Base-by-base conservation (phyloP, 2,797 vertebrate genomes). In the Hybognathus amarus region DNA sequence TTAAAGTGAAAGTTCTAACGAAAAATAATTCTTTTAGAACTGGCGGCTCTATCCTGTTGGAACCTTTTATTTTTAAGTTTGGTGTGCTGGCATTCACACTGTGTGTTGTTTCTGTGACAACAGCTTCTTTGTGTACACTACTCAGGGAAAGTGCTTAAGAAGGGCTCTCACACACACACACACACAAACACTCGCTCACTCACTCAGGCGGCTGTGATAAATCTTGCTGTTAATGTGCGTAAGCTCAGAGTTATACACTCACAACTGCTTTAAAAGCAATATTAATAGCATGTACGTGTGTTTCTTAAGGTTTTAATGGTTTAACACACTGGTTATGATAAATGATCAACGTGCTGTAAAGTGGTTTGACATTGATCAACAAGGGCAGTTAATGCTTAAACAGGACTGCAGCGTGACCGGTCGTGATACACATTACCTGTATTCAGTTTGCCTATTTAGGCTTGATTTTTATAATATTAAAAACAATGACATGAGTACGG, bases 141-240 rank as follows among this genome's bases (percentile, higher is more conserved):
- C 86, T 84, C 40, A 7, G 68, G 64, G 27, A 59, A 75, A 70
- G 80, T 77, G 88, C 89, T 87, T 89, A 83, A 86, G 80, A 77
- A 45, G 38, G 24, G 38, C 52, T 36, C 68, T 56, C 71, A 47
- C 81, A 78, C 80, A 77, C 9, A 52, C 40, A 84, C 85, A 86
- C 83, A 64, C 66, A 87, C 27, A 82, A 8, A 9, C n/a, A n/a
- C n/a, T 76, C 79, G 69, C 18, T 56, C 40, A 81, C 85, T 87
- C 86, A 64, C 67, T 89, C 27, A 83, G 20, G 75, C 9, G 9
- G 54, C 20, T 42, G 63, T 79, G 77, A 82, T 81, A 64, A 69
- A 84, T 87, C 70, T 74, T 40, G 30, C 61, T 33, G 6, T 33
- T 38, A 20, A 54, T 17, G 45, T 76, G 52, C 27, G 47, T 47